These are phyloP conservation scores for Pterostichus madidus DNA, from an alignment of 2,888 invertebrate species.

Conservation along the genomic window DNA sequence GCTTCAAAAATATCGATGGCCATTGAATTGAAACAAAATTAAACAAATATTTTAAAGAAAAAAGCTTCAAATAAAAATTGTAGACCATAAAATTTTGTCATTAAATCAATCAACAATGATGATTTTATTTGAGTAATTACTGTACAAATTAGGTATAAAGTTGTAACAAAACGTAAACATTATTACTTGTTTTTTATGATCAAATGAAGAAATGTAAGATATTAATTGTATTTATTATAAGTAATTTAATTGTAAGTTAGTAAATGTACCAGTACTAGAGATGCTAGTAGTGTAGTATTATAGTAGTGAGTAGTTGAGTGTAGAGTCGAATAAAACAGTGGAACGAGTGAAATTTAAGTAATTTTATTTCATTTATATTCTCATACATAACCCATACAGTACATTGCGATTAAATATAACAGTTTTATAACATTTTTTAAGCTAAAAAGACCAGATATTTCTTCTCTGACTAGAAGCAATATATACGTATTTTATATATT, in stretches of 20 bases:
- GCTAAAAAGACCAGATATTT: constrained; percentile 75
- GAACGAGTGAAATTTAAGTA: constrained; percentile 56
- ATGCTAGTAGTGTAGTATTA: too few relatives aligned
- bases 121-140: too few relatives aligned
- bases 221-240: not conserved
- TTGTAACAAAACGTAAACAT: not conserved
- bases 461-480: constrained; percentile 75
- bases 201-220: constrained; percentile 12
- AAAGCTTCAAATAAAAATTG: too few relatives aligned
- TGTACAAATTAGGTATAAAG: too few relatives aligned
- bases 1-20: too few relatives aligned
- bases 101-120: too few relatives aligned
- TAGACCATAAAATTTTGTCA: not conserved
- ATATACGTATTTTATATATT: constrained; percentile 72
- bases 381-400: constrained; percentile 80
- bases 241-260: too few relatives aligned
- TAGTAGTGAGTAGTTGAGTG: too few relatives aligned
- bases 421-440: constrained; percentile 76
- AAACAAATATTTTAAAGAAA: not conserved
- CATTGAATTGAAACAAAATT: too few relatives aligned
- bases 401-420: constrained; percentile 77
- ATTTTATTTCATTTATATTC: constrained; percentile 75
- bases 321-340: not conserved
- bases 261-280: not conserved
- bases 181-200: not conserved